Evolutionary conservation across 2,113 vertebrate genomes (phyloP), one percentile per base, ranked within the genome.

Genomic region (Cinclus mexicanus): DNA sequence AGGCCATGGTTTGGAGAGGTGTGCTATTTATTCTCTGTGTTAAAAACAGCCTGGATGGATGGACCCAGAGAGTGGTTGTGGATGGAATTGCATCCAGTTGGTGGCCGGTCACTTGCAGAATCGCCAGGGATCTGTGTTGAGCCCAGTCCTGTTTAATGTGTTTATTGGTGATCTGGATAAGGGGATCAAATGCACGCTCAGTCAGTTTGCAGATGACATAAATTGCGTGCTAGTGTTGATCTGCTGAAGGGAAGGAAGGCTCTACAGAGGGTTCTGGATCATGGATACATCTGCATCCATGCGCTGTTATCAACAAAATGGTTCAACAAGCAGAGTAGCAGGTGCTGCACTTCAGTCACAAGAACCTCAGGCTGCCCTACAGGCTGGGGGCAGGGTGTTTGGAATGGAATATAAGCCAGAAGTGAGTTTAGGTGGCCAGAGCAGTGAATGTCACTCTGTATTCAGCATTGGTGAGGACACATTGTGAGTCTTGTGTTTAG

Each of bases 51-150:
- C 10, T n/a, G 23, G 33, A 59, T 44, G 44, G 15, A 22, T 7
- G 9, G 14, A 42, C 6, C 7, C 26, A 74, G 37, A 20, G 26
- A 44, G 8, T 13, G 10, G 24, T n/a, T 11, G 25, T 26, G 25
- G 42, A 22, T 26, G 44, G 10, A 80, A 64, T 19, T 19, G 5
- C 26, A 33, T 33, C 37, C 12, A 19, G 6, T 23, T 72, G 4
- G 3, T 65, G 14, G 4, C 10, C 0, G 0, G 24, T n/a, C 29
- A 17, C 5, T 47, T 11, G 13, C 14, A 14, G 14, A 49, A 26
- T 72, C 24, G 17, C 23, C 25, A 35, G 17, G 35, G 25, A 24
- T 25, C 14, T 35, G 2, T 64, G 10, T 21, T 35, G 9, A 6
- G 7, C 15, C 18, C 12, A 50, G 59, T 33, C 22, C 31, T 44